Conservation (phyloP, 2,113 vertebrate genomes). For the Cynocephalus volans region DNA sequence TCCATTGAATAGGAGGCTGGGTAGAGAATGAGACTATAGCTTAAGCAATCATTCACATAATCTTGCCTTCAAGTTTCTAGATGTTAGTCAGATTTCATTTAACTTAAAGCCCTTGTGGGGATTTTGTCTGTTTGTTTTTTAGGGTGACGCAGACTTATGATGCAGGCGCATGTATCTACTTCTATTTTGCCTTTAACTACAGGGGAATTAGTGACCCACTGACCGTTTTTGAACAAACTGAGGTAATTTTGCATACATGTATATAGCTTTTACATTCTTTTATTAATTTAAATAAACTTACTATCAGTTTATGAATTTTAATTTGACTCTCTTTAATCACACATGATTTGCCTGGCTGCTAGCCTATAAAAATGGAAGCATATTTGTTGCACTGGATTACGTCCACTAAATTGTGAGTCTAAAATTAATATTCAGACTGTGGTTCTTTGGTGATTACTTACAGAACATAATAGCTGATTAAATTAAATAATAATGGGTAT, state of each 20-base stretch:
- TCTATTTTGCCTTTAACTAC: conserved; percentile 99
- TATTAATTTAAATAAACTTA: conserved; percentile 54
- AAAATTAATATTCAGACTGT: conserved; percentile 39
- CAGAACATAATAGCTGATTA: not conserved
- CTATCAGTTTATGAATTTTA: conserved; percentile 49
- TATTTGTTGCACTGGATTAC: not conserved
- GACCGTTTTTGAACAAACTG: conserved; percentile 96
- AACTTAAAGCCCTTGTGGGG: conserved; percentile 65
- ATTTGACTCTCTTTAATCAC: conserved; percentile 21
- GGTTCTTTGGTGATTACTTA: conserved; percentile 53
- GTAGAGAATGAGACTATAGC: conserved; percentile 6
- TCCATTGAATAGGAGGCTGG: not conserved
- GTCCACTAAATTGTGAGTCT: conserved; percentile 42
- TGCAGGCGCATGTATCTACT: conserved; percentile 98
- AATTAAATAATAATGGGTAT: not conserved
- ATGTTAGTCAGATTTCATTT: conserved; percentile 82
- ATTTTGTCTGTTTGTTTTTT: conserved; percentile 83
- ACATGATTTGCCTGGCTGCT: not conserved
- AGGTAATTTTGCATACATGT: conserved; percentile 90
- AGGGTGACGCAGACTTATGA: conserved; percentile 99
- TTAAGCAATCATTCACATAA: conserved; percentile 55
- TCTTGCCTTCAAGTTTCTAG: conserved; percentile 69
- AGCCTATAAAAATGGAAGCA: not conserved
- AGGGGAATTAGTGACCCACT: conserved; percentile 97
- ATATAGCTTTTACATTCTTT: conserved; percentile 38